Evolutionary conservation across 2,113 vertebrate species (phyloP).

Genomic region (Recurvirostra avosetta): DNA sequence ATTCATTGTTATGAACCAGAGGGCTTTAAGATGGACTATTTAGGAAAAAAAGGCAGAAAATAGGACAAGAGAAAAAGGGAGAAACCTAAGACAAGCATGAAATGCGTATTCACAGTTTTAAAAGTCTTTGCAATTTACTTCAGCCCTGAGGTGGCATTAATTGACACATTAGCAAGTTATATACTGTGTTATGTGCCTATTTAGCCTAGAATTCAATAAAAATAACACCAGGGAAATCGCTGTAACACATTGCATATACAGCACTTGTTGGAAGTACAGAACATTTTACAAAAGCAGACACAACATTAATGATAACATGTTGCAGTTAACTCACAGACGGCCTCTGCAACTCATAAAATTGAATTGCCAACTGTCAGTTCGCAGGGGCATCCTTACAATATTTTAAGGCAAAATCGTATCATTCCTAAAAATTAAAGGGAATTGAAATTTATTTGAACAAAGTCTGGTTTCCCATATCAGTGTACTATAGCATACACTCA

Average conservation of each 20-base stretch:
- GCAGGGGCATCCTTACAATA: neutral
- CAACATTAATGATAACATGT: neutral
- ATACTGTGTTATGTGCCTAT: slow-evolving; percentile 52
- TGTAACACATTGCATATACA: slow-evolving; percentile 30
- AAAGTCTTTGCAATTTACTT: slow-evolving; percentile 60
- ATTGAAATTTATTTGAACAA: neutral
- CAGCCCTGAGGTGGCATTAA: slow-evolving; percentile 56
- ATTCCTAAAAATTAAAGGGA: neutral
- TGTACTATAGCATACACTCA: neutral
- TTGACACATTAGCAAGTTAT: slow-evolving; percentile 65
- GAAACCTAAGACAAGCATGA: slow-evolving; percentile 36
- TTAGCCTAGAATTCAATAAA: slow-evolving; percentile 60
- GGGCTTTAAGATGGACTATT: slow-evolving; percentile 17
- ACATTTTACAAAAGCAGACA: neutral
- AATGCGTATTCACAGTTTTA: slow-evolving; percentile 56
- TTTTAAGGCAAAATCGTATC: neutral
- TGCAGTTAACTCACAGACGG: neutral
- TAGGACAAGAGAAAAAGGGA: neutral
- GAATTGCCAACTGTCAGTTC: neutral
- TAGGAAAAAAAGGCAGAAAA: neutral
- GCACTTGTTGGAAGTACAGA: neutral
- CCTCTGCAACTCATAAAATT: neutral
- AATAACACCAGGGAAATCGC: slow-evolving; percentile 43
- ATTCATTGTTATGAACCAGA: slow-evolving; percentile 60
- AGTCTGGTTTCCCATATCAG: neutral